Base-by-base conservation (phyloP, 37 sponge, comb jelly and placozoan genomes). In the Cliona cf. orientalis region DNA sequence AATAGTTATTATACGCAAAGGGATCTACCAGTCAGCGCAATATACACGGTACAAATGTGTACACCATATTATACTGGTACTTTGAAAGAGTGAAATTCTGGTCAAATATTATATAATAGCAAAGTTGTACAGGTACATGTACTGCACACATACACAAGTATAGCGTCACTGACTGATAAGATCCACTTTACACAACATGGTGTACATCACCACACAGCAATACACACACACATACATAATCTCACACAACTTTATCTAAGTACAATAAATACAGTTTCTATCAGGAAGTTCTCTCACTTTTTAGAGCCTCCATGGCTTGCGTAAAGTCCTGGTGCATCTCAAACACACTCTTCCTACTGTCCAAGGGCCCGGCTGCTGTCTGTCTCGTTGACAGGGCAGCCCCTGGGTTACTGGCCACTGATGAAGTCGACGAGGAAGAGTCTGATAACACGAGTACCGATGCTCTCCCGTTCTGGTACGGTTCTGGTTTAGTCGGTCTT, bases 291-390 rank as follows among this genome's bases (percentile, higher is more conserved):
- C 71, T 68, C 21, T 76, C 67, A 9, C 38, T 25, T 6, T 74
- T 56, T 28, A 85, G 38, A 0, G 49, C 65, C 29, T 57, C 45
- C 81, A 90, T 68, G 26, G 82, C 91, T 46, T 80, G 71, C 32
- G 69, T 75, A 63, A 89, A 89, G 4, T 79, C 75, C 29, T 83
- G 40, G 26, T 89, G 90, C 66, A 89, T 69, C 29, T 89, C 80
- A 35, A 58, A 44, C 22, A 87, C 34, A 34, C 44, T 66, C 70
- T 79, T 79, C 11, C 61, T 68, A 46, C 66, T 49, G 11, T 79
- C 82, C n/a, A 67, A 59, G 5, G 88, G 82, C 29, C n/a, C n/a
- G n/a, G 83, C 72, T 1, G 79, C 78, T 33, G 70, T 2, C 40
- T 72, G 34, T 44, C 58, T 81, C 22, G 55, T 33, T 12, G n/a